These are phyloP conservation scores for Drosophila prosaltans DNA, from an alignment of 1,140 invertebrate species.

Conservation along the genomic window DNA sequence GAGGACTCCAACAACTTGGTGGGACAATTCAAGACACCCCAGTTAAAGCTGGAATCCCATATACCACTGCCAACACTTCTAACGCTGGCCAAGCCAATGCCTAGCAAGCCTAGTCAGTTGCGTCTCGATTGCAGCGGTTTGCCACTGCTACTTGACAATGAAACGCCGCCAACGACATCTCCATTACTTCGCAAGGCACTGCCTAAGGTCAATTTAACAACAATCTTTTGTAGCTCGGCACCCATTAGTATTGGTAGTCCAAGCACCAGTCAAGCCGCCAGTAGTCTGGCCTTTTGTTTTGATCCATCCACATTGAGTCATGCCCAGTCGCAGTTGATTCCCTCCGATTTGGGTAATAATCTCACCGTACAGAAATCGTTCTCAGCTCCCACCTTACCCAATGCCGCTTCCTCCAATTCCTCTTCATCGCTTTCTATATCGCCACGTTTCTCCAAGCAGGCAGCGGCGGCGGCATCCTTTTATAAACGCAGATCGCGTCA, in stretches of 20 bases:
- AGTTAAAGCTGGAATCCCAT: conserved; percentile 55
- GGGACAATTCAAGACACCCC: conserved; percentile 75
- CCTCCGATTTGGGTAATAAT: conserved; percentile 40
- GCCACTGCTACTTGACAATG: conserved; percentile 34
- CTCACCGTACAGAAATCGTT: conserved; percentile 76
- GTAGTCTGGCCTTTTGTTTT: conserved; percentile 63
- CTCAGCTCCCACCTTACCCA: conserved; percentile 78
- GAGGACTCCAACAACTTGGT: conserved; percentile 44
- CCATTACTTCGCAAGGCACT: conserved; percentile 60
- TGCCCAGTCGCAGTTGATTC: conserved; percentile 47
- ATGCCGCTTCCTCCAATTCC: conserved; percentile 31
- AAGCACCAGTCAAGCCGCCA: conserved; percentile 5
- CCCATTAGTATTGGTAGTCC: conserved; percentile 59
- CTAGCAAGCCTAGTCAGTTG: conserved; percentile 55
- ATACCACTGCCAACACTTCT: conserved; percentile 24
- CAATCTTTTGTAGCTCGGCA: conserved; percentile 74
- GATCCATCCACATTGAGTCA: conserved; percentile 55
- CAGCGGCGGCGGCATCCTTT: conserved; percentile 47
- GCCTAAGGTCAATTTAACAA: conserved; percentile 79
- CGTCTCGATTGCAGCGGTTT: conserved; percentile 38
- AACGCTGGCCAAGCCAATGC: conserved; percentile 18
- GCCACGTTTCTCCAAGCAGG: conserved; percentile 76
- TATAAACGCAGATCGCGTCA: conserved; percentile 80
- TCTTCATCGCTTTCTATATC: conserved; percentile 63
- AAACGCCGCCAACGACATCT: conserved; percentile 55